These are phyloP conservation scores for Coreoperca whiteheadi DNA, from an alignment of 2,113 vertebrate species.

Conservation along the genomic window DNA sequence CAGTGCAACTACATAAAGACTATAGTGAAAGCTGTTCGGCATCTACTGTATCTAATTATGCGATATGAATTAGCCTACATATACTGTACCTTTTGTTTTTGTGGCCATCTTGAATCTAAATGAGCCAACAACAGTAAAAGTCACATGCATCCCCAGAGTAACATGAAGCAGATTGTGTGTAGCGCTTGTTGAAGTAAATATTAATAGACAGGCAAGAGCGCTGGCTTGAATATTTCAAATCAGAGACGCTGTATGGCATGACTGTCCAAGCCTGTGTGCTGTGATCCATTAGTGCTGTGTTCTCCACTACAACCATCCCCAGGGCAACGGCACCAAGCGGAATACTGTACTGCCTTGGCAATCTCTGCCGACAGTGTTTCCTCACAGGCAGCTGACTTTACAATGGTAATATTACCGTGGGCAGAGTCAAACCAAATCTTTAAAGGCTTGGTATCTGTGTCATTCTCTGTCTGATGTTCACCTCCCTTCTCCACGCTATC, in stretches of 20 bases:
- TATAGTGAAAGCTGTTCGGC: background rate
- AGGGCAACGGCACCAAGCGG: slow-evolving; percentile 52
- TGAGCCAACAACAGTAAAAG: slow-evolving; percentile 48
- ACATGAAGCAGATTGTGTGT: slow-evolving; percentile 46
- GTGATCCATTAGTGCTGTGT: slow-evolving; percentile 64
- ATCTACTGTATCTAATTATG: background rate
- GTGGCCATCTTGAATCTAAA: slow-evolving; percentile 30
- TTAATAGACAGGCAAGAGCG: slow-evolving; percentile 60
- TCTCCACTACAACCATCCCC: slow-evolving; percentile 48
- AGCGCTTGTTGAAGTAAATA: slow-evolving; percentile 64
- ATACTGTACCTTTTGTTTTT: slow-evolving; percentile 31
- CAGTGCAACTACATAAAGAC: background rate
- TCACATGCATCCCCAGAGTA: slow-evolving; percentile 40
- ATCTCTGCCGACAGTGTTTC: slow-evolving; percentile 38
- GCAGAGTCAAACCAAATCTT: slow-evolving; percentile 36
- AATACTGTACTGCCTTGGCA: slow-evolving; percentile 42
- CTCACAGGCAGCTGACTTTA: slow-evolving; percentile 40
- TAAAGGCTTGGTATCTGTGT: slow-evolving; percentile 27
- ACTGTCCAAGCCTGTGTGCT: slow-evolving; percentile 57
- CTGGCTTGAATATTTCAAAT: slow-evolving; percentile 74
- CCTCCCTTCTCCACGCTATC: slow-evolving; percentile 1
- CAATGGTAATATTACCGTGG: slow-evolving; percentile 34
- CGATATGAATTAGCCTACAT: background rate
- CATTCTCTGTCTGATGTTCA: slow-evolving; percentile 16
- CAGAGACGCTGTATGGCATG: slow-evolving; percentile 45